Evolutionary conservation across 30 jellyfish, hydroid and myxozoan genomes (phyloP).

Genomic region (Catostylus mosaicus): DNA sequence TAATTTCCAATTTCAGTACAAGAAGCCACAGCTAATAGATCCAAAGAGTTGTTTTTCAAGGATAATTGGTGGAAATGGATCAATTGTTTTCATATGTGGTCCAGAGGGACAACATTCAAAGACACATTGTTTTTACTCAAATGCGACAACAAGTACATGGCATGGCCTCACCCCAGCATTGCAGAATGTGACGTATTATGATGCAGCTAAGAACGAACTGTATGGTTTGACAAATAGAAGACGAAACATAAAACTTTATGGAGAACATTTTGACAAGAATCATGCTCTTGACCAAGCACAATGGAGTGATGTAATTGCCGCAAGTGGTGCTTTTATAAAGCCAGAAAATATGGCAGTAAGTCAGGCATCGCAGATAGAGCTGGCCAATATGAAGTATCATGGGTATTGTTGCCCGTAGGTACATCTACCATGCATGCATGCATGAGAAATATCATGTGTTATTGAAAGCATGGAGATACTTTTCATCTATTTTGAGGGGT

Average conservation of each 20-base stretch:
- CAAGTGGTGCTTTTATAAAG: background rate
- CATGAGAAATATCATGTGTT: too few species aligned
- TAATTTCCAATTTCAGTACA: background rate
- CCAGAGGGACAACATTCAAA: background rate
- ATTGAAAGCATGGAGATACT: background rate
- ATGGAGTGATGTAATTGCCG: conserved; percentile 13
- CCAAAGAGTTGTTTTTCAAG: background rate
- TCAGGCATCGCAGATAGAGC: background rate
- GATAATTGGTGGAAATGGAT: background rate
- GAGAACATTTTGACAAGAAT: conserved; percentile 8
- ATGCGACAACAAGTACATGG: conserved; percentile 17
- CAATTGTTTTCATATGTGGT: conserved; percentile 3
- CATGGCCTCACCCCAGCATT: background rate
- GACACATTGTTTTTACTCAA: conserved; percentile 13
- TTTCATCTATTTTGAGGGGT: background rate
- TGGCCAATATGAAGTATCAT: background rate
- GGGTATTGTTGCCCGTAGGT: background rate
- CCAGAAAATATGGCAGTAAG: background rate
- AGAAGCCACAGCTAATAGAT: background rate
- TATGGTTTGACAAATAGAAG: conserved; percentile 1
- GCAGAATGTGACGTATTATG: conserved; percentile 22
- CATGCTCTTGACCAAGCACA: background rate
- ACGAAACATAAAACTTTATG: background rate
- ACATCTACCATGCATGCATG: too few species aligned
- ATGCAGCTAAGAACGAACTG: conserved; percentile 7